phyloP scores from a whole-genome alignment of 35 echinoderm and acorn worm genomes.

The Strongylocentrotus purpuratus region DNA sequence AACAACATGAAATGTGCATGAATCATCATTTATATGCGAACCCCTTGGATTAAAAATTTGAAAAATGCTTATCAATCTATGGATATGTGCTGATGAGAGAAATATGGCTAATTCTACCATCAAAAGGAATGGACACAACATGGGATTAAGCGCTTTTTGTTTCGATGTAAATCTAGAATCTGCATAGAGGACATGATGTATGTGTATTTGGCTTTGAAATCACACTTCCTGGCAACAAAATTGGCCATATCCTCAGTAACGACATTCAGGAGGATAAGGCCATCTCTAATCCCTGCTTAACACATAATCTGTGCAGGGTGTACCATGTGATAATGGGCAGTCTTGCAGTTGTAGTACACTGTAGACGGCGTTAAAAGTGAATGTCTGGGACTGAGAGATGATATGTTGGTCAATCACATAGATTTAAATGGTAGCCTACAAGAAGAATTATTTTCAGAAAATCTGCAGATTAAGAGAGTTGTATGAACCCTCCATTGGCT shows the following conservation, averaged over 20 bases:
- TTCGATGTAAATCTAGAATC: background rate
- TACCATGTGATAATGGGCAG: background rate
- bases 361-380: background rate
- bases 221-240: conserved; percentile 16
- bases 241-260: background rate
- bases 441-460: too few relatives aligned
- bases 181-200: background rate
- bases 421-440: too few relatives aligned
- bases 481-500: too few relatives aligned
- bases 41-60: conserved; percentile 4
- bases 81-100: background rate
- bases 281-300: conserved; percentile 10
- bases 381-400: background rate
- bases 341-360: background rate
- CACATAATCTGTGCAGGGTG: background rate
- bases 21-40: background rate
- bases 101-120: background rate
- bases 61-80: background rate
- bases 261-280: background rate
- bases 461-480: too few relatives aligned
- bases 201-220: background rate
- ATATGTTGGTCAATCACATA: background rate
- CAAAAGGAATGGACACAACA: background rate
- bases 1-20: background rate
- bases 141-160: background rate